These are phyloP conservation scores for Euleptes europaea DNA, from an alignment of 2,113 vertebrate genomes.

Conservation along the genomic window DNA sequence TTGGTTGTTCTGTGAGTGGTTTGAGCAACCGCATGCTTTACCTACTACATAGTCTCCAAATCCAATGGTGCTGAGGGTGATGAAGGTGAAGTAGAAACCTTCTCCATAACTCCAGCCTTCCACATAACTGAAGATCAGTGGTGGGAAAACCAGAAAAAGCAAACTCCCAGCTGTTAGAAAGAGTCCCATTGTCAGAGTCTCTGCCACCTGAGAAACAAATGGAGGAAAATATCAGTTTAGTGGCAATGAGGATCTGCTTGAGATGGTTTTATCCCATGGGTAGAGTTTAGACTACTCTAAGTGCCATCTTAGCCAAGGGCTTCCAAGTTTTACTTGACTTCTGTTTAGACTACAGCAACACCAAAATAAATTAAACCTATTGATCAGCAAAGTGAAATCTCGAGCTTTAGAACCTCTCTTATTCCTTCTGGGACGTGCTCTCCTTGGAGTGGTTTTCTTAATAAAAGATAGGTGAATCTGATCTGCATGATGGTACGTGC, in stretches of 20 bases:
- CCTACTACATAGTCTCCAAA: conserved; percentile 86
- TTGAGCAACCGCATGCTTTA: conserved; percentile 54
- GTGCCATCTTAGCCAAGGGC: neutral
- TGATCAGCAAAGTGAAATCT: neutral
- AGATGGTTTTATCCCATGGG: neutral
- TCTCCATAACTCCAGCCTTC: conserved; percentile 84
- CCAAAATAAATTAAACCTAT: neutral
- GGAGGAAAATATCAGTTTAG: conserved; percentile 16
- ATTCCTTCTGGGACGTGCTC: neutral
- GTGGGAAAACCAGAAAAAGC: conserved; percentile 85
- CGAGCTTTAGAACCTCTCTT: neutral
- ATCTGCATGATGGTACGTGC: neutral
- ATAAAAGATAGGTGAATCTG: neutral
- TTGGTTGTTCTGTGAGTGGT: neutral
- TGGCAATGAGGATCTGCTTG: neutral
- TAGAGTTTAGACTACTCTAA: neutral
- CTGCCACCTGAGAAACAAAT: conserved; percentile 69
- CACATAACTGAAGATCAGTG: conserved; percentile 88
- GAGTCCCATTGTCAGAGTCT: conserved; percentile 76
- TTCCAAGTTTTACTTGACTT: neutral
- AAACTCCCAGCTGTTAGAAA: conserved; percentile 84
- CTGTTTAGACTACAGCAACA: neutral
- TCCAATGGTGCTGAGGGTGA: conserved; percentile 87
- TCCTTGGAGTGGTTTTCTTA: neutral
- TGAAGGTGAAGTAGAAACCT: conserved; percentile 87